These are phyloP conservation scores for Drosophila ambigua DNA, from an alignment of 1,140 invertebrate species.

Conservation along the genomic window DNA sequence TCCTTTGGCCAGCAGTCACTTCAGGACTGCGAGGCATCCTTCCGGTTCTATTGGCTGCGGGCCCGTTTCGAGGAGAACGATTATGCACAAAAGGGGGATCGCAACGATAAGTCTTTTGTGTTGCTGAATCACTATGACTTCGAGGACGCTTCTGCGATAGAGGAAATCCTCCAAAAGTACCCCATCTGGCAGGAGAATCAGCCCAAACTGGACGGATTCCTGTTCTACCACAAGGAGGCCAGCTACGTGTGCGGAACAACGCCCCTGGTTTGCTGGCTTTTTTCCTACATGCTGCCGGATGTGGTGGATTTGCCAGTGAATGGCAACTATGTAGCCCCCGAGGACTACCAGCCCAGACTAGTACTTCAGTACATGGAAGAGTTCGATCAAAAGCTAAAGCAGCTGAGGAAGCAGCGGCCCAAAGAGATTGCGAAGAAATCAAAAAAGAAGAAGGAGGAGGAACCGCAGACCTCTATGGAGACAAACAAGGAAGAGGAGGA, in stretches of 20 bases:
- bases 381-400: conserved; percentile 82
- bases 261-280: conserved; percentile 95
- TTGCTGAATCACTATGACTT: conserved; percentile 63
- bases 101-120: conserved; percentile 58
- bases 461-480: conserved; percentile 17
- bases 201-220: conserved; percentile 88
- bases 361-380: conserved; percentile 84
- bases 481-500: conserved; percentile 12
- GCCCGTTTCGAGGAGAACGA: conserved; percentile 62
- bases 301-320: conserved; percentile 86
- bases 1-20: conserved; percentile 92
- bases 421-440: background rate
- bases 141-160: conserved; percentile 48
- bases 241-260: conserved; percentile 91
- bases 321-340: conserved; percentile 83
- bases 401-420: conserved; percentile 15
- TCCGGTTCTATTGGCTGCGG: conserved; percentile 75
- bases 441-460: conserved; percentile 3
- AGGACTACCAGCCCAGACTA: conserved; percentile 84
- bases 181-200: conserved; percentile 69
- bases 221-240: conserved; percentile 92
- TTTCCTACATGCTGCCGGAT: conserved; percentile 93
- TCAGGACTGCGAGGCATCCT: conserved; percentile 89
- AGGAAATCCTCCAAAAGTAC: conserved; percentile 53
- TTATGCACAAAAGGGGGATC: conserved; percentile 21